Percentiles rank a stretch among this genome's conserved stretches.
Evolutionary conservation across 2,113 vertebrate genomes (phyloP).

Genomic region (Saccopteryx leptura): DNA sequence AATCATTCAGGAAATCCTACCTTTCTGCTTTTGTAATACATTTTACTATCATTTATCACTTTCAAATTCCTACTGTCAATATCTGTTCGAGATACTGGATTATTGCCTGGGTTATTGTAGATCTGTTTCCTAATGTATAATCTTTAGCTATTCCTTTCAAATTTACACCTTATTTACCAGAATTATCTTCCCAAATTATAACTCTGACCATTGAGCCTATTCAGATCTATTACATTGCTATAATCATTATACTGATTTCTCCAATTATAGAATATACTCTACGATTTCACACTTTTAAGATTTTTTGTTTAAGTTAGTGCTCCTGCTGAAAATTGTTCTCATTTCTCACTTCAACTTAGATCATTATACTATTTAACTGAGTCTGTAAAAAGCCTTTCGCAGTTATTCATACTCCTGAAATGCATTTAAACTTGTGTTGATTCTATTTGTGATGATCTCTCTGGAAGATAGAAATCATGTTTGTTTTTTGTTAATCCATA

Average conservation of each 20-base stretch:
- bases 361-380: conserved; percentile 42
- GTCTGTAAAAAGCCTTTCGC: conserved; percentile 15
- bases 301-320: not conserved
- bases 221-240: not conserved
- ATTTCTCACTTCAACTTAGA: conserved; percentile 28
- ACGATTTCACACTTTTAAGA: not conserved
- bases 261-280: not conserved
- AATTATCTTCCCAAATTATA: not conserved
- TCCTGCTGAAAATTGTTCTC: not conserved
- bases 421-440: conserved; percentile 22
- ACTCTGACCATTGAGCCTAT: not conserved
- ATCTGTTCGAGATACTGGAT: not conserved
- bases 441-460: conserved; percentile 20
- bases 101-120: not conserved
- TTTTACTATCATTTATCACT: not conserved
- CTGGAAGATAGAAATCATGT: not conserved
- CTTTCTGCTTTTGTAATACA: not conserved
- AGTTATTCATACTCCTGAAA: not conserved
- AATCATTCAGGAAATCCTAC: not conserved
- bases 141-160: not conserved
- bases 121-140: not conserved
- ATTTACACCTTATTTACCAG: not conserved
- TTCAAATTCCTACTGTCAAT: not conserved
- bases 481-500: not conserved
- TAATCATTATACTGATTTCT: not conserved